These are phyloP conservation scores for Dipodomys spectabilis DNA, from an alignment of 2,113 vertebrate species.

Conservation along the genomic window DNA sequence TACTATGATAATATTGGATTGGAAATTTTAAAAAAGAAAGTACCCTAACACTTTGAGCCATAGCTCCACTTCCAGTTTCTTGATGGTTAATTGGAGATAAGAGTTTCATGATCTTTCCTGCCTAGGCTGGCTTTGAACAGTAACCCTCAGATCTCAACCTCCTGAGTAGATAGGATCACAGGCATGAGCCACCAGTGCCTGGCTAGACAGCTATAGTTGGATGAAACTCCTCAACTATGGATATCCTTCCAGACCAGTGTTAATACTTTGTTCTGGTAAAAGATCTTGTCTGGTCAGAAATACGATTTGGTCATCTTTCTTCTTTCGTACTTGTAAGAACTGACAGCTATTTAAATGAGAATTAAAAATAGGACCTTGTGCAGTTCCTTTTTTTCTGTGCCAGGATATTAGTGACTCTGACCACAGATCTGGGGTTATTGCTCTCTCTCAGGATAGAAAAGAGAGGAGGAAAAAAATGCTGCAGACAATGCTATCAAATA, in stretches of 20 bases:
- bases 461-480: not conserved
- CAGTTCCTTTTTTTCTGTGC: conserved; percentile 50
- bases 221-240: conserved; percentile 39
- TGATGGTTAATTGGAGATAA: too few relatives aligned
- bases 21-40: too few relatives aligned
- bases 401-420: conserved; percentile 59
- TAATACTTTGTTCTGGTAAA: conserved; percentile 61
- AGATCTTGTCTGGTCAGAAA: conserved; percentile 19
- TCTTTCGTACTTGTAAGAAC: conserved; percentile 54
- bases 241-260: conserved; percentile 40
- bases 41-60: too few relatives aligned
- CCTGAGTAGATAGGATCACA: too few relatives aligned
- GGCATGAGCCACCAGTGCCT: too few relatives aligned
- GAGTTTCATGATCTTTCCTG: too few relatives aligned
- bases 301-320: conserved; percentile 65
- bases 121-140: too few relatives aligned
- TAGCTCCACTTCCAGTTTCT: too few relatives aligned
- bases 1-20: too few relatives aligned
- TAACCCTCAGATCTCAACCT: too few relatives aligned
- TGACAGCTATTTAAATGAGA: conserved; percentile 69
- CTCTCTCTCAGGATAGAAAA: not conserved
- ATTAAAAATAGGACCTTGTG: conserved; percentile 68
- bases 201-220: too few relatives aligned
- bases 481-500: conserved; percentile 23
- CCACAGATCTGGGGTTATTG: conserved; percentile 38